Evolutionary conservation across 2,113 vertebrate genomes (phyloP).

Genomic region (Origma solitaria): DNA sequence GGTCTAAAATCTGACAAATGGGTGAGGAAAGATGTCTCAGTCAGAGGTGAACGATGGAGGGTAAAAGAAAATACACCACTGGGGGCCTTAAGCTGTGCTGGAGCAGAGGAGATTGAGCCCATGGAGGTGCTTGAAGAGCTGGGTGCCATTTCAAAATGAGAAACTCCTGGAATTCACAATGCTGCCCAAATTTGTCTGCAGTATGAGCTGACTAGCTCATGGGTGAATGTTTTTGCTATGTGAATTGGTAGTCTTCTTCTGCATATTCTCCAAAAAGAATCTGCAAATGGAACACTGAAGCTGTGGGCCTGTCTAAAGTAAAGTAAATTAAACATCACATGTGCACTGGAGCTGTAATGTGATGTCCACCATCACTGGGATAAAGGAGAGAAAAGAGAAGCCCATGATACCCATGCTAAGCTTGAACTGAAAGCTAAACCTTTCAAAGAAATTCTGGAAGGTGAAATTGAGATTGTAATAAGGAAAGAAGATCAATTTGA

Average conservation of each 20-base stretch:
- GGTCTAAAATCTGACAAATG: neutral
- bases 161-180: neutral
- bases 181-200: neutral
- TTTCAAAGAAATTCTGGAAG: neutral
- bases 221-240: neutral
- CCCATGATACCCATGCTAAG: rapidly evolving
- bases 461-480: neutral
- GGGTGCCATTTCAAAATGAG: neutral
- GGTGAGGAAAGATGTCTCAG: neutral
- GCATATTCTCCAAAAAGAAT: neutral
- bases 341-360: neutral
- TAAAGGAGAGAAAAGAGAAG: neutral
- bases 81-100: neutral
- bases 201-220: neutral
- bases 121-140: neutral
- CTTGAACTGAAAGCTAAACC: neutral
- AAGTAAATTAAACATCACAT: neutral
- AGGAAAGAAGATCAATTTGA: neutral
- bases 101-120: neutral
- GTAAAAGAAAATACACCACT: neutral
- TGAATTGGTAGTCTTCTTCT: neutral
- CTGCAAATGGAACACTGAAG: neutral
- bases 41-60: neutral
- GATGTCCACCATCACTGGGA: neutral
- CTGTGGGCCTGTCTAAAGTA: neutral